Evolutionary conservation across 2,888 invertebrate species (phyloP), one percentile per base, ranked within the genome.

Genomic region (Trachelus iudaicus): DNA sequence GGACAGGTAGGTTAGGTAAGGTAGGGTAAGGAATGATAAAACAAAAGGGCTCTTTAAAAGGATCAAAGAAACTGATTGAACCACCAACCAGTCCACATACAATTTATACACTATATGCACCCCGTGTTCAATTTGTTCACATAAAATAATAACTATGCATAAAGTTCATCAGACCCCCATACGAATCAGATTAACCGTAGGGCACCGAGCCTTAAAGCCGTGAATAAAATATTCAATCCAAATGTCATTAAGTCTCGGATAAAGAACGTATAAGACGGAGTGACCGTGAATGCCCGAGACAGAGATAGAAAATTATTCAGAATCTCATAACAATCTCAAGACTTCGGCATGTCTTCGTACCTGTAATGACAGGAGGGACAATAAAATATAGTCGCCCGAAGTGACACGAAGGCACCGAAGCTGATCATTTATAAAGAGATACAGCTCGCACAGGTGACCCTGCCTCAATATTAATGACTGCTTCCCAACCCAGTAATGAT

Each of bases 351-450:
- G 74, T 74, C 74, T 74, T 35, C 74, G 34, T 74, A 35, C 30
- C 74, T 35, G 74, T 35, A 74, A 74, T 30, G 74, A 34, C 34
- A 30, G 33, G 30, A 30, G 37, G 79, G 80, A 85, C 85, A 84
- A 87, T 88, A 86, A 87, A 88, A 85, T 86, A 87, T 86, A 82
- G 84, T 82, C 81, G 79, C 82, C 78, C 75, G 76, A 80, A 86
- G 85, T 85, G 89, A 86, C 87, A 87, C 84, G 80, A 79, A 78
- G 23, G 56, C 56, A 56, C 82, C 81, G 69, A 73, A 81, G 83
- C 81, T 85, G 87, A 87, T 87, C 85, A 87, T 87, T 89, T 87
- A 89, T 87, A 80, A 86, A 87, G 85, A 86, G 85, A 85, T 34
- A 31, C 82, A 35, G 82, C 81, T 85, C 81, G 78, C 81, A 81